A percentile compares a stretch with the other conserved stretches of the same genome.
Evolutionary conservation across 2,113 vertebrate genomes (phyloP).

Genomic region (Macrotus californicus): DNA sequence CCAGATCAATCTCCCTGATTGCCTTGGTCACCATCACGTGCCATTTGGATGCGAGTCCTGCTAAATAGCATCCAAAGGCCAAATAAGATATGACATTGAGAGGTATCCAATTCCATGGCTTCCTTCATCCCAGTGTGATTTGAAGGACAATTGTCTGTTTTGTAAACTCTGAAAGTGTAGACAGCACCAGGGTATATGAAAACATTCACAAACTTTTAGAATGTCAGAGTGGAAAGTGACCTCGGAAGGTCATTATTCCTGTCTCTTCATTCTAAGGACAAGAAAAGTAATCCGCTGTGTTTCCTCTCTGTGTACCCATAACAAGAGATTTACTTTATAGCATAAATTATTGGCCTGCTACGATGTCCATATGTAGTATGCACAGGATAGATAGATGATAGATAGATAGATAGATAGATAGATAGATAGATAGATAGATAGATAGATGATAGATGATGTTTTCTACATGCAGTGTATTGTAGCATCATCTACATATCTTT

Average conservation of each 20-base stretch:
- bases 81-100: slow-evolving; percentile 55
- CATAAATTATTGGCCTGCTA: neutral
- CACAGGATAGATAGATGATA: neutral
- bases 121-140: neutral
- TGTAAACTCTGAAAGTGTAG: neutral
- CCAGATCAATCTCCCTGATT: slow-evolving; percentile 55
- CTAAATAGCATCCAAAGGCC: slow-evolving; percentile 34
- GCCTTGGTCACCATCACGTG: slow-evolving; percentile 40
- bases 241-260: neutral
- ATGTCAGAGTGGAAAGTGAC: neutral
- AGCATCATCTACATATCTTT: neutral
- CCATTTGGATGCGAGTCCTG: slow-evolving; percentile 35
- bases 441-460: neutral
- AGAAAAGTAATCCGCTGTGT: neutral
- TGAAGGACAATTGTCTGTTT: slow-evolving; percentile 4
- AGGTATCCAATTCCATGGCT: neutral
- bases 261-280: neutral
- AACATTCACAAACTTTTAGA: neutral
- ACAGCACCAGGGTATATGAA: neutral
- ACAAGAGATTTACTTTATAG: neutral
- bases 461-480: neutral
- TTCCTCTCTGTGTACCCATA: neutral
- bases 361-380: neutral
- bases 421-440: too few relatives aligned
- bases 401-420: too few relatives aligned